phyloP scores from a whole-genome alignment of 2,113 vertebrate species.

The Meles meles region DNA sequence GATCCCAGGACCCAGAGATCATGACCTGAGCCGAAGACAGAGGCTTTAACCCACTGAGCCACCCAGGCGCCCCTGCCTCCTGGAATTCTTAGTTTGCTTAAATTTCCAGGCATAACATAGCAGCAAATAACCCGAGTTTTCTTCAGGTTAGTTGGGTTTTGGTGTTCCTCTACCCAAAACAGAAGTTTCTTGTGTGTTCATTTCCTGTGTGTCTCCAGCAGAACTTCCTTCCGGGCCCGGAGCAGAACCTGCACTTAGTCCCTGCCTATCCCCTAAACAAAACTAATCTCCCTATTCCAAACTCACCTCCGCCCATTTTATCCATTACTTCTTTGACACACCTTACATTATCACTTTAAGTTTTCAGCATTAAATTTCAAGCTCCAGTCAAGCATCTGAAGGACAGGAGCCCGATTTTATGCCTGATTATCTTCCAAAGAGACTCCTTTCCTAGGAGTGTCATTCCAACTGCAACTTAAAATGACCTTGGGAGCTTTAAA shows the following conservation, averaged over 20 bases:
- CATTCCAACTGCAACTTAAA: neutral
- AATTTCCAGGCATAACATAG: constrained; percentile 1
- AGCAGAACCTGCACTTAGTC: neutral
- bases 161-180: neutral
- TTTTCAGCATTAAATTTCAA: neutral
- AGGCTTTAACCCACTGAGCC: too few species aligned
- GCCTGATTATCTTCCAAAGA: neutral
- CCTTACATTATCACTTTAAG: neutral
- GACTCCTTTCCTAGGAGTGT: neutral
- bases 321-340: neutral
- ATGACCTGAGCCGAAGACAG: too few species aligned
- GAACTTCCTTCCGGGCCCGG: neutral
- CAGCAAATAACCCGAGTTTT: neutral
- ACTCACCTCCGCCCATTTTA: neutral
- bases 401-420: neutral
- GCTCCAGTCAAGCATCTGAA: neutral
- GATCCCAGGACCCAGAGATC: too few species aligned
- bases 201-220: neutral
- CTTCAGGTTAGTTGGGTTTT: neutral
- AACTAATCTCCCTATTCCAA: neutral
- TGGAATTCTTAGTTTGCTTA: neutral
- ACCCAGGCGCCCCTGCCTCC: too few species aligned
- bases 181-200: neutral
- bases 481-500: neutral
- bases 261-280: neutral